Evolutionary conservation across 2,888 invertebrate species (phyloP), one percentile per base, ranked within the genome.

Genomic region (Noctua comes): DNA sequence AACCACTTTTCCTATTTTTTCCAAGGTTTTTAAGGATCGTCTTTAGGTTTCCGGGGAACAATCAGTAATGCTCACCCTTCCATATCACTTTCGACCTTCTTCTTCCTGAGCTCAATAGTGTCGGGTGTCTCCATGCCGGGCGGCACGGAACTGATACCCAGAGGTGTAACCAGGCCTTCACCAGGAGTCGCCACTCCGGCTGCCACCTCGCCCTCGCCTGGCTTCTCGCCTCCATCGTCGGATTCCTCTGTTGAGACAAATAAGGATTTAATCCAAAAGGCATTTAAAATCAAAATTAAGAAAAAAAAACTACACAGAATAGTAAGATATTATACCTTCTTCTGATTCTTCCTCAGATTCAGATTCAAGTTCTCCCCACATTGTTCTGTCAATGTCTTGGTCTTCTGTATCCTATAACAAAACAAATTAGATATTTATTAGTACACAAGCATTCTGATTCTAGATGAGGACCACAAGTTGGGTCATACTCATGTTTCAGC

Each of bases 41-140:
- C 21, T 36, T 31, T 31, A 62, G 40, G 7, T 40, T 7, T 40
- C 40, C 40, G 40, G 7, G 40, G 40, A 7, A 40, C 40, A 7
- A 40, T 40, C 40, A 40, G 62, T 10, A 1, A 62, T 16, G 43
- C 97, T 94, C 93, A 98, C 98, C 99, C 98, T 94, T 99, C 99
- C 98, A 99, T 98, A 94, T 99, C 99, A 81, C 98, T 98, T 95
- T 99, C 99, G 84, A 99, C 98, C 93, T 99, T 99, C 96, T 99
- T 98, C 97, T 99, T 99, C 87, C 99, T 97, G 86, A 99, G 97
- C 94, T 99, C 99, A 91, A 99, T 99, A 88, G 99, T 99, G 93
- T 99, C 99, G 0, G 99, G 99, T 0, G 99, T 99, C 97, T 99
- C 99, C 97, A 99, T 98, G 80, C 99, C 99, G 70, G 99, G 98